Conservation (phyloP, 1,140 invertebrate species). For the Drosophila lacertosa region DNA sequence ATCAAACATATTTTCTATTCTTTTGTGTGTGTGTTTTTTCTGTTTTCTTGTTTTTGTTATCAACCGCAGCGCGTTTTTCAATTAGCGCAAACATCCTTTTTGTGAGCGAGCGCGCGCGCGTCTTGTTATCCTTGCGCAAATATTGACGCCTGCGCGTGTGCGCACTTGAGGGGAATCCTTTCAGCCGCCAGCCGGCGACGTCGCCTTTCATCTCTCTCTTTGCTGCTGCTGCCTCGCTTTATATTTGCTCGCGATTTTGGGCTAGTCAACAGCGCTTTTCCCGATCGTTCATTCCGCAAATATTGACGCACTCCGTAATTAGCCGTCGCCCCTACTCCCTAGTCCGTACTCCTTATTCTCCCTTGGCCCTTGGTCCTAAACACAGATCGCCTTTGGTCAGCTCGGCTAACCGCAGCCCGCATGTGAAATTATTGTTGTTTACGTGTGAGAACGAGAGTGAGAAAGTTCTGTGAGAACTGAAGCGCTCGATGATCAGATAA, state of each 20-base stretch:
- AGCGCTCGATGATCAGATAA: constrained; percentile 10
- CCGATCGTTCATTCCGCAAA: constrained; percentile 46
- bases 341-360: not conserved
- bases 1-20: constrained; percentile 40
- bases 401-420: constrained; percentile 57
- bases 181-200: constrained; percentile 34
- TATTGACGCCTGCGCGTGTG: constrained; percentile 70
- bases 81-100: constrained; percentile 77
- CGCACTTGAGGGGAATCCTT: constrained; percentile 75
- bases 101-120: constrained; percentile 40
- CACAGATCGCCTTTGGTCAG: constrained; percentile 52
- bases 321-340: constrained; percentile 29
- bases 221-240: too few relatives aligned
- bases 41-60: constrained; percentile 47
- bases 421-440: constrained; percentile 51
- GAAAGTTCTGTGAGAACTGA: constrained; percentile 12
- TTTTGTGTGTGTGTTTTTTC: constrained; percentile 1
- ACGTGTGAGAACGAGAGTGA: not conserved
- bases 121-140: constrained; percentile 72
- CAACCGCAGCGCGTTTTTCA: constrained; percentile 59
- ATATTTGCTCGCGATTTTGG: constrained; percentile 59
- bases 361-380: too few relatives aligned
- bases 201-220: constrained; percentile 55
- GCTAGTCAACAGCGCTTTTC: constrained; percentile 56
- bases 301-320: constrained; percentile 67